A percentile compares a stretch with the other conserved stretches of the same genome.
Evolutionary conservation across 2,888 invertebrate genomes (phyloP).

Genomic region (Uloborus plumipes): DNA sequence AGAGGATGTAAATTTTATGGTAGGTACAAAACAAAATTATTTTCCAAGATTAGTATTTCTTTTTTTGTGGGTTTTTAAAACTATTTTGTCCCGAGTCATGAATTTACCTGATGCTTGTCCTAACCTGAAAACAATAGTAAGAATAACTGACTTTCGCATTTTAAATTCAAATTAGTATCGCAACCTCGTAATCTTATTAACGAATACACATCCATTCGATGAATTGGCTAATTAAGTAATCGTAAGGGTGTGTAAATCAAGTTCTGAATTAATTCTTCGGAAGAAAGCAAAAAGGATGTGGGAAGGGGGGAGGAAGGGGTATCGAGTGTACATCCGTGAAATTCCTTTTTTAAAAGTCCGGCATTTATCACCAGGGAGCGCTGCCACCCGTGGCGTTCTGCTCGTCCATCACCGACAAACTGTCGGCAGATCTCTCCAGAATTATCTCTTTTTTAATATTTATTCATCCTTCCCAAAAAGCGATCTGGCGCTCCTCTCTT

Average conservation of each 20-base stretch:
- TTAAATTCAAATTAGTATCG: constrained; percentile 35
- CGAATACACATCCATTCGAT: neutral
- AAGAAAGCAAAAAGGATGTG: constrained; percentile 30
- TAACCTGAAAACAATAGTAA: too few relatives aligned
- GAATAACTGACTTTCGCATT: too few relatives aligned
- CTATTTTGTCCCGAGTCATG: too few relatives aligned
- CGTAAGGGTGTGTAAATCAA: neutral
- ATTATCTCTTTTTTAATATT: constrained; percentile 64
- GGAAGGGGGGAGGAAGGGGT: constrained; percentile 22
- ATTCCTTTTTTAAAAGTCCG: constrained; percentile 23
- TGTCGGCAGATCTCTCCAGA: constrained; percentile 58
- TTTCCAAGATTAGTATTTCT: too few relatives aligned
- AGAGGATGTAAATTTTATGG: too few relatives aligned
- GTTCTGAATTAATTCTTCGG: constrained; percentile 27
- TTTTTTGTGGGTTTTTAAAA: too few relatives aligned
- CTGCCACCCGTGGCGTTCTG: constrained; percentile 51
- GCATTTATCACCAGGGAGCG: constrained; percentile 36
- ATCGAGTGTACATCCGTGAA: constrained; percentile 14
- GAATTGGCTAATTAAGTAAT: constrained; percentile 35
- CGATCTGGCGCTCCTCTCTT: constrained; percentile 48
- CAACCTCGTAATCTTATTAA: constrained; percentile 21
- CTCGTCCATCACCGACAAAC: constrained; percentile 59
- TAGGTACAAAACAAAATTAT: too few relatives aligned
- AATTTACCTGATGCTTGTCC: too few relatives aligned
- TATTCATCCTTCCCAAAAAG: constrained; percentile 59